phyloP scores from a whole-genome alignment of 2,113 vertebrate genomes.

The Vulpes lagopus region DNA sequence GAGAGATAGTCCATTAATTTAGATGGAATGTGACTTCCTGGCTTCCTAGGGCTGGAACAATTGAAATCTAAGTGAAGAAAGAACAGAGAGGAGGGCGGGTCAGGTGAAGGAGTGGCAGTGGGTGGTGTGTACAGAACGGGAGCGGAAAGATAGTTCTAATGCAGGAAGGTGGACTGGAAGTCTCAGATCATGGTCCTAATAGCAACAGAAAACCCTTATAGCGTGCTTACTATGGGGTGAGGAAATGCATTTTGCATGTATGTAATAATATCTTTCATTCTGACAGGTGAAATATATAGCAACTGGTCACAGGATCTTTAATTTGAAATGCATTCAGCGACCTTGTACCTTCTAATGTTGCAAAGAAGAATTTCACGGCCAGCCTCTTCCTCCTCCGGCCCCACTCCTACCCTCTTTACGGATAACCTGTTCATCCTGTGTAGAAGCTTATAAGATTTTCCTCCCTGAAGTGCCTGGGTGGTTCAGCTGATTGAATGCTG shows the following conservation, averaged over 20 bases:
- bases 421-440: constrained; percentile 20
- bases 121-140: neutral
- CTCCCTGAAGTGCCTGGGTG: neutral
- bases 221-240: neutral
- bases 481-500: neutral
- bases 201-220: neutral
- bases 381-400: neutral
- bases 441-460: constrained; percentile 11
- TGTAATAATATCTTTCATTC: neutral
- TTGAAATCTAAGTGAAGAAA: neutral
- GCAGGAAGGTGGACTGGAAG: neutral
- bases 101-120: neutral
- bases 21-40: neutral
- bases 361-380: neutral
- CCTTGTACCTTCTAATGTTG: neutral
- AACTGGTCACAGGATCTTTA: neutral
- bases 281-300: constrained; percentile 14
- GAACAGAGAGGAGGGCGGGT: neutral
- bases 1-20: neutral
- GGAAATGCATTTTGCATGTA: neutral
- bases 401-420: neutral
- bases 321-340: neutral
- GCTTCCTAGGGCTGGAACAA: constrained; percentile 3
- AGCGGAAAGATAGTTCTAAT: constrained; percentile 8
- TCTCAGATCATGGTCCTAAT: neutral